Evolutionary conservation across 2,888 invertebrate genomes (phyloP), one percentile per base, ranked within the genome.

Genomic region (Liposcelis brunnea): DNA sequence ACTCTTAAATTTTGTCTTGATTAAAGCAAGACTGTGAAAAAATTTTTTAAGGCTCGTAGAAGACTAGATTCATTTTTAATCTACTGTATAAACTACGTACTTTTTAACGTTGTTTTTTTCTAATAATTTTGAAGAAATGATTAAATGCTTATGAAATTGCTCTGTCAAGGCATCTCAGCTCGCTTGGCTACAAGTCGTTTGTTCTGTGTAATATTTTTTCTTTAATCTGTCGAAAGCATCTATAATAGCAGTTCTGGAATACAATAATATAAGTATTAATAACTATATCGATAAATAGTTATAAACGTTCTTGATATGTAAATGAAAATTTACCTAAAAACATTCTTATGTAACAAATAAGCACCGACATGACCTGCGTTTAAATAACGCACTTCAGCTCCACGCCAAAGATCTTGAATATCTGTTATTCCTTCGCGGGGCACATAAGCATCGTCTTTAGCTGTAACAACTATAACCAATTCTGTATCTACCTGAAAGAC

Each of bases 391-490:
- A 94, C 75, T 60, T 90, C 86, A 2, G 80, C 80, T 2, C 89
- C 91, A 0, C 91, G 91, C 95, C 95, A 95, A 54, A 95, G 75
- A 56, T 90, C 80, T 54, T 83, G 78, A 40, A 95, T 67, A 47
- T 79, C 75, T 44, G 81, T 73, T 42, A 84, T 81, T 43, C 84
- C 83, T 2, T 83, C 80, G 21, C 87, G 72, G 0, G 94, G 94
- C 10, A 95, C 83, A 64, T 95, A 87, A 7, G 82, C 87, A 62
- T 93, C 93, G 55, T 82, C 76, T 52, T 77, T 77, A 0, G 95
- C 95, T 56, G 84, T 82, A 2, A 97, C 82, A 14, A 89, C 84
- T 50, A 90, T 91, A 48, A 91, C 84, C 43, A 95, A 67, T 8
- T 81, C 80, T 0, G 94, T 85, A 58, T 97, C 95, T 43, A 77